Evolutionary conservation across 1,140 invertebrate species (phyloP).

Genomic region (Coenobita brevimanus): DNA sequence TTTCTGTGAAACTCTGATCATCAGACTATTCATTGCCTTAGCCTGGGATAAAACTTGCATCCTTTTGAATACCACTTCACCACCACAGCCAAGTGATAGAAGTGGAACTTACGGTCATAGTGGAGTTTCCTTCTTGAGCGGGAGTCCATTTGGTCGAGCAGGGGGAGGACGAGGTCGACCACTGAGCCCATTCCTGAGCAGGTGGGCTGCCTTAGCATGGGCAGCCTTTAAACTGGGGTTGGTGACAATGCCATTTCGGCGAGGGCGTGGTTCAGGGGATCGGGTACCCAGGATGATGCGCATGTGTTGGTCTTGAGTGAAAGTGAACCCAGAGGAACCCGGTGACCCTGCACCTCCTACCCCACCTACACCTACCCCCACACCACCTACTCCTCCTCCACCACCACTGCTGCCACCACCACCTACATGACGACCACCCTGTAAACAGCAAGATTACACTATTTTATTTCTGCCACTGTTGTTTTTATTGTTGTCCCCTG

Average conservation of each 20-base stretch:
- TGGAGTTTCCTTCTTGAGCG: constrained; percentile 84
- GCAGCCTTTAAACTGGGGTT: constrained; percentile 85
- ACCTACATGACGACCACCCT: constrained; percentile 32
- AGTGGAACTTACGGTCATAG: constrained; percentile 73
- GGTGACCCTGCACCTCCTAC: constrained; percentile 72
- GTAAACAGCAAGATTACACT: background rate
- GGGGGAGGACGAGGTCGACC: constrained; percentile 75
- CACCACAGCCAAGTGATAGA: no score
- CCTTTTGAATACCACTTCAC: background rate
- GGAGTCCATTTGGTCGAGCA: constrained; percentile 80
- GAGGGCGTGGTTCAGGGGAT: constrained; percentile 74
- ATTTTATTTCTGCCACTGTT: no score
- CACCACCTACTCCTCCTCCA: constrained; percentile 6
- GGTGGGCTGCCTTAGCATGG: constrained; percentile 74
- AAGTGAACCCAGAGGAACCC: constrained; percentile 73
- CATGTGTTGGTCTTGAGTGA: constrained; percentile 91
- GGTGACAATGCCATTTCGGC: constrained; percentile 90
- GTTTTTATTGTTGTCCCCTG: no score
- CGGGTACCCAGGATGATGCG: constrained; percentile 84
- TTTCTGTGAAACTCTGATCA: no score
- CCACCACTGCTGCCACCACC: constrained; percentile 21
- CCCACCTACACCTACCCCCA: constrained; percentile 72
- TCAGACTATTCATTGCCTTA: no score
- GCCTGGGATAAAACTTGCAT: background rate
- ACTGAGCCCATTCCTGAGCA: constrained; percentile 75